Conservation (phyloP, 1,140 invertebrate species). For the Brevipalpus yothersi region DNA sequence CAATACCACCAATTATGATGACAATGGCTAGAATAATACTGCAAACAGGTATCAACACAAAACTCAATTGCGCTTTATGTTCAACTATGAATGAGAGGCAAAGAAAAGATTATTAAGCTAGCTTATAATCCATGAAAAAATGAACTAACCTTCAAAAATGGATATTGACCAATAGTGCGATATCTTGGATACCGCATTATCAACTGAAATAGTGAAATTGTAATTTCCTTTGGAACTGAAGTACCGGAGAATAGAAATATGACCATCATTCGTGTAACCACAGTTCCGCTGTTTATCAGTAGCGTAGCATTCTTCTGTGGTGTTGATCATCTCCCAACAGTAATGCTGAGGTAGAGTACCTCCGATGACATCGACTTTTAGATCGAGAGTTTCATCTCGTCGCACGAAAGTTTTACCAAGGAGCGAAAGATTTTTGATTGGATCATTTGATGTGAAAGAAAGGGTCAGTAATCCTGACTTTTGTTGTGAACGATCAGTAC, state of each 20-base stretch:
- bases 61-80: conserved; percentile 46
- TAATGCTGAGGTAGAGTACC: not conserved
- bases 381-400: not conserved
- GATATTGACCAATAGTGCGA: conserved; percentile 42
- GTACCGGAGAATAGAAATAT: conserved; percentile 35
- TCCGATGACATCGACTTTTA: not conserved
- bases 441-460: not conserved
- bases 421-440: not conserved
- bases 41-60: conserved; percentile 53
- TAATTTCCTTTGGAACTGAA: conserved; percentile 35
- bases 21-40: conserved; percentile 50
- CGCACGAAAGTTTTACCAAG: not conserved
- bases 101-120: conserved; percentile 1
- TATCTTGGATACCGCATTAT: conserved; percentile 39
- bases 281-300: not conserved
- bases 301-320: not conserved
- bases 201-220: conserved; percentile 42
- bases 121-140: not conserved
- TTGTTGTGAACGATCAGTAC: not conserved
- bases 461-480: not conserved
- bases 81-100: conserved; percentile 30
- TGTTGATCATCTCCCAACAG: not conserved
- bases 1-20: conserved; percentile 52
- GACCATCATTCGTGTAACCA: conserved; percentile 23
- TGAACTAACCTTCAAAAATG: conserved; percentile 47